Evolutionary conservation across 2,888 invertebrate genomes (phyloP).

Genomic region (Leucophenga maculata): DNA sequence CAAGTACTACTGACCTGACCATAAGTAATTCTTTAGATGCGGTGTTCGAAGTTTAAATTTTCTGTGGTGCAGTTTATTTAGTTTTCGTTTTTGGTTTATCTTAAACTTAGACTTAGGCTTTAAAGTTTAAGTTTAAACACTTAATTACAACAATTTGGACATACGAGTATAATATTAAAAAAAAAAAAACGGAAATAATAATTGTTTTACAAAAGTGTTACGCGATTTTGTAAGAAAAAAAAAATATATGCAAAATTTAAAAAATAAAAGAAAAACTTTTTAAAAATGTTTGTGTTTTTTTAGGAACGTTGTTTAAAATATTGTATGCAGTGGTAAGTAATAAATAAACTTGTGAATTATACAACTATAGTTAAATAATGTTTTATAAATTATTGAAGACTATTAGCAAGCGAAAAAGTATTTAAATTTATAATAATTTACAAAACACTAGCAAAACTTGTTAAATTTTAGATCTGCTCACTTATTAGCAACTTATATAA

Average conservation of each 20-base stretch:
- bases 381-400: too few species aligned
- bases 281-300: background rate
- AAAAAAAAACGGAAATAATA: too few species aligned
- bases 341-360: constrained; percentile 9
- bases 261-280: background rate
- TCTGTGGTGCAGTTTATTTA: background rate
- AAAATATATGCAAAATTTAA: too few species aligned
- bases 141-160: constrained; percentile 22
- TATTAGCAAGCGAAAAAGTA: too few species aligned
- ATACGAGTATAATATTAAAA: background rate
- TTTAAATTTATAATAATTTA: constrained; percentile 29
- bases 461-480: constrained; percentile 31
- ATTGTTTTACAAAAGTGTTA: too few species aligned
- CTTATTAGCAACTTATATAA: constrained; percentile 63
- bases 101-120: constrained; percentile 3
- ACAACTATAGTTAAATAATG: constrained; percentile 13
- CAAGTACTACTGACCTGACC: background rate
- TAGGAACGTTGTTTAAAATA: constrained; percentile 21
- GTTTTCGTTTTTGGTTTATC: background rate
- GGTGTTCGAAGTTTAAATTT: constrained; percentile 1
- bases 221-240: too few species aligned
- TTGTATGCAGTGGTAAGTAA: background rate
- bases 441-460: constrained; percentile 22
- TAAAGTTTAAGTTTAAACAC: background rate
- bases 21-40: background rate